Base-by-base conservation (phyloP, 2,797 vertebrate genomes). In the Acropternis orthonyx region DNA sequence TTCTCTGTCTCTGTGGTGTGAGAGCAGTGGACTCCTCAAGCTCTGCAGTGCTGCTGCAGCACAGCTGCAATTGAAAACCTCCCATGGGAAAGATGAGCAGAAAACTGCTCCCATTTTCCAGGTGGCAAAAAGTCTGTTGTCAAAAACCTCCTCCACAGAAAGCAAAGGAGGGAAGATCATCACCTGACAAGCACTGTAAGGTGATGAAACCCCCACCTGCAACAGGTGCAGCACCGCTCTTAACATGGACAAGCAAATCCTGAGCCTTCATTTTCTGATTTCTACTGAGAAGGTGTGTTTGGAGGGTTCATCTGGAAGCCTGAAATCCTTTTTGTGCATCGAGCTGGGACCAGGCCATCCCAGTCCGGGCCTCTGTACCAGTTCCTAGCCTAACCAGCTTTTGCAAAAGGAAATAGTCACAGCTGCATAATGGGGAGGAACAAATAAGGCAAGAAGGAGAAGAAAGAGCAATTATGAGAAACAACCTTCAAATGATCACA, bases 281-380 rank as follows among this genome's bases (percentile, higher is more conserved):
- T 56, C 28, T 58, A 12, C 39, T 44, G n/a, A 21, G n/a, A 61
- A 83, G 26, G 4, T 1, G 14, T 20, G 13, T 66, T n/a, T 61
- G 48, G 28, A 62, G 32, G 16, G 14, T 81, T 87, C 48, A 87
- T 18, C 32, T 48, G 43, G 51, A 77, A 51, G 30, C 52, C 18
- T 69, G 79, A 36, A 78, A 13, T 4, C 15, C 32, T 65, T 51
- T n/a, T 32, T 65, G n/a, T 0, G 0, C 44, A 37, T 21, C 1
- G 0, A 18, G 23, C 22, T 54, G 37, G 22, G 58, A 66, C 24
- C 21, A 93, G 58, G 12, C 27, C 6, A 2, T 18, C 19, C 37
- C 1, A 0, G 0, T 2, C 18, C 0, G 2, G 3, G 5, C 34
- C 36, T 68, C 30, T 22, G 17, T 52, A 11, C 15, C 5, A 8